Base-by-base conservation (phyloP, 2,888 invertebrate species). In the Megamerina dolium region DNA sequence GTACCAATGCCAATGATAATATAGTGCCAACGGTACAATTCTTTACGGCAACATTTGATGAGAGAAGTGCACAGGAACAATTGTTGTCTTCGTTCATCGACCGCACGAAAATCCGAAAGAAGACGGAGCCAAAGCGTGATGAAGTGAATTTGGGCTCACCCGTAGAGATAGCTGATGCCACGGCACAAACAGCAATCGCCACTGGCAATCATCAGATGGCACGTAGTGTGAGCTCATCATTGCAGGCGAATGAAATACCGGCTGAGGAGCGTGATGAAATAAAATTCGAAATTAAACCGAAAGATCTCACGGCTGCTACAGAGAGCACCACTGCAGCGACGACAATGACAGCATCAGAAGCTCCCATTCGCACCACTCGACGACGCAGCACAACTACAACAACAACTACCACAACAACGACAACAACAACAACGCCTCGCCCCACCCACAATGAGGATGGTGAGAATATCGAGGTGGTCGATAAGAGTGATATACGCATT, bases 401-500 rank as follows among this genome's bases (percentile, higher is more conserved):
- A 1, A 58, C 61, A 0, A 60, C 60, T 2, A 74, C 75, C 2
- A 74, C 76, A 0, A 63, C 71, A 4, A 76, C 77, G 1, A 77
- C 79, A 1, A 78, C 79, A 1, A 78, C 79, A 2, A 78, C 78
- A 1, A 79, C 80, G 3, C 79, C 80, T 1, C 76, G 77, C 40
- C 81, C 83, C n/a, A 83, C 82, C 0, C 81, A 82, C 68, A 82
- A 79, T 63, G 75, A 75, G 14, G 81, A 81, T 53, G 80, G 83
- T 40, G 79, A 80, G 65, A 80, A 80, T 57, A 82, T 78, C 43
- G 80, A 81, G 64, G 77, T 81, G 53, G 82, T 82, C 3, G 77
- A 80, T 57, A 78, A 82, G 60, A 75, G 77, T 46, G 82, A 82
- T 46, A 85, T 88, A 2, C 87, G 87, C 66, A 87, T 89, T 37